Conservation (phyloP, 2,888 invertebrate species). For the Dysmachus trigonus region DNA sequence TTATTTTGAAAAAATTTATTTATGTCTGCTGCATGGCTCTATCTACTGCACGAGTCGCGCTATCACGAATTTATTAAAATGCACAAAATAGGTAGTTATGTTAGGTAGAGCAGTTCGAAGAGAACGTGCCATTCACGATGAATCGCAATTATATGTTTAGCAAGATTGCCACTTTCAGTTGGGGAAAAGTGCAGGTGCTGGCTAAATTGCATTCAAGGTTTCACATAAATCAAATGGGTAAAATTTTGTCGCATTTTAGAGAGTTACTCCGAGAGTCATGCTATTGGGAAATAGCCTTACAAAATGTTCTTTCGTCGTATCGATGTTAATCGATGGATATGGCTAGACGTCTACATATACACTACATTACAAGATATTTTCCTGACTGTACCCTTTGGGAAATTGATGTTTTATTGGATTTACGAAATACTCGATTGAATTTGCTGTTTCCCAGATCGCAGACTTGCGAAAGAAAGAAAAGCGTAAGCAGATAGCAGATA, state of each 20-base stretch:
- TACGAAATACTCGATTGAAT: not conserved
- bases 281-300: not conserved
- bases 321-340: not conserved
- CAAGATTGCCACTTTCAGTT: not conserved
- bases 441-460: not conserved
- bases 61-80: not conserved
- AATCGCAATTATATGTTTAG: not conserved
- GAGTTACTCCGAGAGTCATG: not conserved
- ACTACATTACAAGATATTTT: not conserved
- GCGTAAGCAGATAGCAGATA: not conserved
- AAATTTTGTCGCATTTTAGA: not conserved
- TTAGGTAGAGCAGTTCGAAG: not conserved
- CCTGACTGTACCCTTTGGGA: not conserved
- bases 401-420: not conserved
- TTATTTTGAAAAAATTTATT: not conserved
- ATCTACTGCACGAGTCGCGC: not conserved
- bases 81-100: not conserved
- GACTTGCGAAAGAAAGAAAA: not conserved
- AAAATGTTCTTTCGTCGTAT: not conserved
- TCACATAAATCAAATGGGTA: not conserved
- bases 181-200: not conserved
- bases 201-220: not conserved
- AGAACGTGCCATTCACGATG: not conserved
- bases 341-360: not conserved
- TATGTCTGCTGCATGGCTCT: not conserved